Percentiles rank a stretch among this genome's conserved stretches.
These are phyloP conservation scores for Galeruca laticollis DNA, from an alignment of 2,888 invertebrate genomes.

Conservation along the genomic window DNA sequence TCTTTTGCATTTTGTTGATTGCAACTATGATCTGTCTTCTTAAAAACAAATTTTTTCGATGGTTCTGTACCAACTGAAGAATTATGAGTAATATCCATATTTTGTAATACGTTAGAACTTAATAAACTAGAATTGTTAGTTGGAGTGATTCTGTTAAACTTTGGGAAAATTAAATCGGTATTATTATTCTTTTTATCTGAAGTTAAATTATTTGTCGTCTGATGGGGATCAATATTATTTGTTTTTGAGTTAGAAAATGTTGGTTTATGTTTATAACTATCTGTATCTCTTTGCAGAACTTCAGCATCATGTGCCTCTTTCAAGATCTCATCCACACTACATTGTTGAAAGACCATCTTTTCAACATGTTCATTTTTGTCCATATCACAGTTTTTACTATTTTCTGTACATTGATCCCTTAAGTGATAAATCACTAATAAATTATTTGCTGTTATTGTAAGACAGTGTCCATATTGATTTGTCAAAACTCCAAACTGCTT, in stretches of 20 bases:
- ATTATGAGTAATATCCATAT: constrained; percentile 14
- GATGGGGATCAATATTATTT: neutral
- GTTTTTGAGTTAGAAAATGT: neutral
- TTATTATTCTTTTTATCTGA: neutral
- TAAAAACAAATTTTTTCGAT: constrained; percentile 33
- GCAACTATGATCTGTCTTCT: constrained; percentile 9
- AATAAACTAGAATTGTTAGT: neutral
- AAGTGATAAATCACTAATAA: constrained; percentile 56
- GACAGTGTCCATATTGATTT: constrained; percentile 54
- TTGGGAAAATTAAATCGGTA: constrained; percentile 23
- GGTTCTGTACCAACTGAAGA: neutral
- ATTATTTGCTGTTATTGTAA: constrained; percentile 59
- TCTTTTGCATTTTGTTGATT: neutral
- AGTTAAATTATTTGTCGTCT: neutral
- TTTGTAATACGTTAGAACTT: neutral
- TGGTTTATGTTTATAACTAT: constrained; percentile 5
- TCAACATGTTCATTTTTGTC: constrained; percentile 22
- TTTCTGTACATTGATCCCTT: constrained; percentile 12
- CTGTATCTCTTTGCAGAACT: neutral
- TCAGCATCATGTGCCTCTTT: constrained; percentile 27
- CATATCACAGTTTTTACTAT: neutral
- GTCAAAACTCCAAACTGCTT: constrained; percentile 58
- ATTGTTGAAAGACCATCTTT: constrained; percentile 40
- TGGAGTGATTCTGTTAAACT: neutral
- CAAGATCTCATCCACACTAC: constrained; percentile 32